Evolutionary conservation across 2,888 invertebrate species (phyloP), one percentile per base, ranked within the genome.

Genomic region (Nomada fabriciana): DNA sequence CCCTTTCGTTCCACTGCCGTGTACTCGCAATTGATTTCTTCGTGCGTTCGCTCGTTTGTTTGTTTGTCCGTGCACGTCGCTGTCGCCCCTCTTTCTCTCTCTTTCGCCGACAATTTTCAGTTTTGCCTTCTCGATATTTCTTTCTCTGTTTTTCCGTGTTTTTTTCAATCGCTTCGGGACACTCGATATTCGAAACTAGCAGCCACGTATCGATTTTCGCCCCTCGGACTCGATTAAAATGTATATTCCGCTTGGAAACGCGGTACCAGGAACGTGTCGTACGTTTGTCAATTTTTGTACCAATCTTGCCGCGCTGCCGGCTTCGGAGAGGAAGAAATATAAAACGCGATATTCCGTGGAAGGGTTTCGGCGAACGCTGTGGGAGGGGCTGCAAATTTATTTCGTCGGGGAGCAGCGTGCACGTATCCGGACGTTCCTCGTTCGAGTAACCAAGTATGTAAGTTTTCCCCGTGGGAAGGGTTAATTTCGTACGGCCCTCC

Each of bases 401-500:
- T 71, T 53, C 43, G 29, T 57, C 20, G 50, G n/a, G 61, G 29
- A 36, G 0, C 11, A 47, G n/a, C 25, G 43, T 29, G n/a, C 50
- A 50, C n/a, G 47, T 20, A 64, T 23, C 69, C 76, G 70, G 36
- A 43, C 23, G 68, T 50, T 67, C 67, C 63, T 80, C 59, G 29
- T 68, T 59, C 65, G 64, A 36, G 50, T 65, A 65, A 52, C 59
- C 78, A 5, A 50, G 59, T 79, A 53, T 42, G 63, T 70, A 76
- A 80, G 77, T 80, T 78, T 76, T 11, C 71, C 76, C 71, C 73
- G 20, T 42, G 74, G 67, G 73, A 52, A 68, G 74, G 80, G 81
- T 78, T 86, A 86, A 88, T 86, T 87, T 88, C 74, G 79, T 85
- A 82, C 67, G 72, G 69, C 63, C 61, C 73, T 69, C 65, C 61